Evolutionary conservation across 1,140 invertebrate species (phyloP).

Genomic region (Coelopa frigida): DNA sequence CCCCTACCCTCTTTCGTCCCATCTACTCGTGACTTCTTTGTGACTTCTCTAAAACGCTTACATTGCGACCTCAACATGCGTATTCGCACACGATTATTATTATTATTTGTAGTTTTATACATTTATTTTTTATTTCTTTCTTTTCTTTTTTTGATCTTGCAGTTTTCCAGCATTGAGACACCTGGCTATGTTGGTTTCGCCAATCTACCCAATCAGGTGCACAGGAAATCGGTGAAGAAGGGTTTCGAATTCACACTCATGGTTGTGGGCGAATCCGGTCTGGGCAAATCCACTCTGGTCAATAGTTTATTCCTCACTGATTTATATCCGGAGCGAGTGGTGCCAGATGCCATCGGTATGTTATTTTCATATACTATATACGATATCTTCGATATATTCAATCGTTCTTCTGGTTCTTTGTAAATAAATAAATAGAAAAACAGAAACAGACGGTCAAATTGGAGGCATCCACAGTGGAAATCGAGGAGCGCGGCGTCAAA

Average conservation of each 20-base stretch:
- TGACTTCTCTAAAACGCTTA: no score
- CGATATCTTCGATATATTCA: neutral
- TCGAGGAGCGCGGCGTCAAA: conserved; percentile 88
- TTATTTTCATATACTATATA: neutral
- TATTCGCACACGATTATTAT: no score
- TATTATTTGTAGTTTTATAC: conserved; percentile 2
- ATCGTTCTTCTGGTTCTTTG: conserved; percentile 22
- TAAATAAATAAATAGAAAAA: conserved; percentile 58
- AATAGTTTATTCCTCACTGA: conserved; percentile 98
- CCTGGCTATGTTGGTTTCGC: conserved; percentile 88
- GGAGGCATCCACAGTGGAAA: conserved; percentile 88
- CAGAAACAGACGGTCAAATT: conserved; percentile 82
- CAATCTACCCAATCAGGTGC: conserved; percentile 93
- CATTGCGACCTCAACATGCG: no score
- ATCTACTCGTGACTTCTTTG: no score
- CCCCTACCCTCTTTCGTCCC: no score
- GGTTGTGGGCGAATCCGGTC: conserved; percentile 94
- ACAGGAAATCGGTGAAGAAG: conserved; percentile 93
- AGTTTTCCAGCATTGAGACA: conserved; percentile 75
- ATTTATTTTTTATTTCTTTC: conserved; percentile 6
- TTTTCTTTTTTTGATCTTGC: conserved; percentile 9
- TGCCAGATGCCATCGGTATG: conserved; percentile 78
- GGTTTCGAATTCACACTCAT: conserved; percentile 97
- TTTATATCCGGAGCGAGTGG: conserved; percentile 80
- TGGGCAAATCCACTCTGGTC: conserved; percentile 96